phyloP scores from a whole-genome alignment of 2,888 invertebrate genomes.

The Celastrina argiolus region DNA sequence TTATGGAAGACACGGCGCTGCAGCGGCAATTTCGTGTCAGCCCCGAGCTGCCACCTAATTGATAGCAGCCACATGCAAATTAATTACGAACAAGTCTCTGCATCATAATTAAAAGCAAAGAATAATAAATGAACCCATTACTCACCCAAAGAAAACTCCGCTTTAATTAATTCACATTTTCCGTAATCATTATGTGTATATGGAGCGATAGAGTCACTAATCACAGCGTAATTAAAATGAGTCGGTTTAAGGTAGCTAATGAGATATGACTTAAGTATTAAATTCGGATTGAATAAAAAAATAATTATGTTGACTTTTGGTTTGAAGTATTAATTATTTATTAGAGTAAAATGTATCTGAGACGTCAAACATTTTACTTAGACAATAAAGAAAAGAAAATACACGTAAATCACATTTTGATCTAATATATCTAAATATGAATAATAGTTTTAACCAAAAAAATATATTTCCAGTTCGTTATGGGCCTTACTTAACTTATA shows the following conservation, averaged over 20 bases:
- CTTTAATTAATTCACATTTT: conserved; percentile 33
- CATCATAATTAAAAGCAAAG: conserved; percentile 37
- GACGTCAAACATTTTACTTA: too few relatives aligned
- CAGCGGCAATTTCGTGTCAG: conserved; percentile 26
- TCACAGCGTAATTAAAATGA: background rate
- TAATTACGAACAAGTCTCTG: conserved; percentile 38
- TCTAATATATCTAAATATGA: too few relatives aligned
- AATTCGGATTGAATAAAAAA: too few relatives aligned
- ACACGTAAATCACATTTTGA: too few relatives aligned
- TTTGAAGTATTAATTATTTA: too few relatives aligned
- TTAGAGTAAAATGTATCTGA: too few relatives aligned
- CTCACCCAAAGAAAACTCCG: conserved; percentile 31
- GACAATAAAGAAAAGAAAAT: too few relatives aligned
- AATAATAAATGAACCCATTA: conserved; percentile 36
- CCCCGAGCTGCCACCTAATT: conserved; percentile 36
- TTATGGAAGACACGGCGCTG: conserved; percentile 33
- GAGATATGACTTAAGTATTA: background rate
- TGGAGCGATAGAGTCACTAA: conserved; percentile 1
- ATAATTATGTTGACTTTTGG: too few relatives aligned
- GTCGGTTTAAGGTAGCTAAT: background rate
- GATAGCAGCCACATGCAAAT: conserved; percentile 39
- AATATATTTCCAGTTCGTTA: too few relatives aligned
- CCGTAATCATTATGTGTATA: conserved; percentile 16
- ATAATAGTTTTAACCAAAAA: too few relatives aligned
- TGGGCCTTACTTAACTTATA: too few relatives aligned